Percentiles rank a stretch among this genome's conserved stretches.
Conservation (phyloP, 2,797 vertebrate genomes). For the Danionella dracula region DNA sequence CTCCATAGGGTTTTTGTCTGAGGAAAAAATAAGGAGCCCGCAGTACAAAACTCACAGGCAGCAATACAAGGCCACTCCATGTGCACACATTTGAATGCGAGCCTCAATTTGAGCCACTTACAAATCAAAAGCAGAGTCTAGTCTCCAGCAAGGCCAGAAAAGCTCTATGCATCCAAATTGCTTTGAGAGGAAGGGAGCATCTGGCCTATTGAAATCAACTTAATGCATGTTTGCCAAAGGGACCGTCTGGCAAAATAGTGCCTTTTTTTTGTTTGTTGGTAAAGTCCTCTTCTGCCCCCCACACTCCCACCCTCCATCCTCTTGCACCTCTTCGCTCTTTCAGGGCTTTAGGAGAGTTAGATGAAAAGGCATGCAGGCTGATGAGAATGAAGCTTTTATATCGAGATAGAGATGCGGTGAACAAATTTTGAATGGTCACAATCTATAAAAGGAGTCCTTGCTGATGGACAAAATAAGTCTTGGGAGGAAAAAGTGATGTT, state of each 20-base stretch:
- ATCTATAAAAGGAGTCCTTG: conserved; percentile 7
- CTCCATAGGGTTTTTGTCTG: conserved; percentile 45
- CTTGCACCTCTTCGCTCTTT: conserved; percentile 29
- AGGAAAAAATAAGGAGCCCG: conserved; percentile 38
- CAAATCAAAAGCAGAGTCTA: conserved; percentile 49
- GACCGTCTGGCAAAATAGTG: conserved; percentile 50
- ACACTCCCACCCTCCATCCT: no score
- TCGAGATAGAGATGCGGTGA: not conserved
- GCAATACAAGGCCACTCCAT: conserved; percentile 45
- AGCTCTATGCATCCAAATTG: conserved; percentile 50
- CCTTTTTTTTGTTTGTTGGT: conserved; percentile 16
- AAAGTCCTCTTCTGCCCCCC: conserved; percentile 20
- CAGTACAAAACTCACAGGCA: conserved; percentile 35
- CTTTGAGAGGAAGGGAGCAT: conserved; percentile 55
- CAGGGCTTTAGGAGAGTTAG: conserved; percentile 34
- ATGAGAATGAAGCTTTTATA: conserved; percentile 43
- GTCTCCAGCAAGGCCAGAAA: conserved; percentile 46
- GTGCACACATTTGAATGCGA: conserved; percentile 45
- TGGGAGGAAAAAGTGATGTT: not conserved
- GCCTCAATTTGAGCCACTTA: conserved; percentile 53
- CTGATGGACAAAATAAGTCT: not conserved
- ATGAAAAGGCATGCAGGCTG: conserved; percentile 40
- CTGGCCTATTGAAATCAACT: conserved; percentile 55
- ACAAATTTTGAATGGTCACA: conserved; percentile 23
- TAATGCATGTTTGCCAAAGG: conserved; percentile 52